Evolutionary conservation across 1,140 invertebrate species (phyloP), one percentile per base, ranked within the genome.

Genomic region (Scaptomyza graminum): DNA sequence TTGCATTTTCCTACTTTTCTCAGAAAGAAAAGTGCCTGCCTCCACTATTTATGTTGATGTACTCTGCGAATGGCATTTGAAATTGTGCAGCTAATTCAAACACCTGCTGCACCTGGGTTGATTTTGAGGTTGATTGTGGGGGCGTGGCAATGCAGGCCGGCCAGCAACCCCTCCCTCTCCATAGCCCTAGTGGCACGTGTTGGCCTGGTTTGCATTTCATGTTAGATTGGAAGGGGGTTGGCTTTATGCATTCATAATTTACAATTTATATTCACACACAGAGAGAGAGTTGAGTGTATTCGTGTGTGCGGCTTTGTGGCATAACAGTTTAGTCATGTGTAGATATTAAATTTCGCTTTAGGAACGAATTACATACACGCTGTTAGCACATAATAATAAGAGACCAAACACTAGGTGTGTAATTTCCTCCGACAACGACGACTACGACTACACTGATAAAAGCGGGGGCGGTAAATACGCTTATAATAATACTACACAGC

Each of bases 61-160:
- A 25, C 25, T 25, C 9, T 39, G 12, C 9, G 5, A 2, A n/a
- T n/a, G 3, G 39, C 15, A 25, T 34, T 18, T 39, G 18, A 60
- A 68, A 61, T 68, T 50, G 61, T 65, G 67, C 67, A 70, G 52
- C 43, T 46, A 70, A 71, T 65, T 66, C 49, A 67, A 72, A 72
- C 69, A 72, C 69, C 69, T 72, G 69, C 55, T 72, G 69, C 31
- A 54, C n/a, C n/a, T n/a, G n/a, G n/a, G n/a, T n/a, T n/a, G n/a
- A n/a, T 52, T 49, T 44, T 67, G 39, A 37, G 47, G 56, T 60
- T 47, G 11, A 12, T 41, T 34, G 31, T 34, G 28, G 49, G 37
- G 50, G 61, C 15, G 67, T 64, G 39, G 22, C 25, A 28, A 13
- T 28, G 61, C 61, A 22, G 7, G 6, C 25, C 22, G 7, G 4